phyloP scores from a whole-genome alignment of 2,888 invertebrate genomes.

The Syrista parreyssii region DNA sequence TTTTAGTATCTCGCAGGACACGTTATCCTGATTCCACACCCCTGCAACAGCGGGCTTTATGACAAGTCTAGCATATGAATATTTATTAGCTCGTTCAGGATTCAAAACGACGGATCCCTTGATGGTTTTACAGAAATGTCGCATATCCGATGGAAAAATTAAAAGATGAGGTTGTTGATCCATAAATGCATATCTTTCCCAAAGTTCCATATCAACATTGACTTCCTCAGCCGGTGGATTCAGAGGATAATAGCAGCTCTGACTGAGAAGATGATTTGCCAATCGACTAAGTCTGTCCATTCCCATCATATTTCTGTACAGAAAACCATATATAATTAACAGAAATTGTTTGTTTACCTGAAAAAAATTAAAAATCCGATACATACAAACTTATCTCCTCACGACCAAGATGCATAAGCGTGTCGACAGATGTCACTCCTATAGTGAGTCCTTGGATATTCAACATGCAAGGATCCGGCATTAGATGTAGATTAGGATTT shows the following conservation, averaged over 20 bases:
- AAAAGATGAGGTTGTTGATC: conserved; percentile 83
- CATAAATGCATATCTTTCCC: conserved; percentile 79
- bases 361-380: neutral
- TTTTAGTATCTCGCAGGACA: conserved; percentile 58
- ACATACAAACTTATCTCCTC: conserved; percentile 82
- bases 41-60: conserved; percentile 55
- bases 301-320: conserved; percentile 64
- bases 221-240: conserved; percentile 78
- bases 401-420: conserved; percentile 83
- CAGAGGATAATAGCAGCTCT: conserved; percentile 85
- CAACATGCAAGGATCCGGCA: conserved; percentile 86
- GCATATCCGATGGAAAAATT: conserved; percentile 85
- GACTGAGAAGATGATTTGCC: conserved; percentile 79
- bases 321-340: conserved; percentile 4
- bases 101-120: conserved; percentile 85
- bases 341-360: neutral
- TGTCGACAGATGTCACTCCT: conserved; percentile 85
- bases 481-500: conserved; percentile 74
- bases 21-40: conserved; percentile 42
- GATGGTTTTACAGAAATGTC: conserved; percentile 82
- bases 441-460: conserved; percentile 81
- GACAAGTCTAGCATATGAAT: conserved; percentile 79
- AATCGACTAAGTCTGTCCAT: conserved; percentile 81
- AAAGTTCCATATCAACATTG: conserved; percentile 77
- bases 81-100: conserved; percentile 85